Evolutionary conservation across 1,140 invertebrate genomes (phyloP), one percentile per base, ranked within the genome.

Genomic region (Drosophila nikananu): DNA sequence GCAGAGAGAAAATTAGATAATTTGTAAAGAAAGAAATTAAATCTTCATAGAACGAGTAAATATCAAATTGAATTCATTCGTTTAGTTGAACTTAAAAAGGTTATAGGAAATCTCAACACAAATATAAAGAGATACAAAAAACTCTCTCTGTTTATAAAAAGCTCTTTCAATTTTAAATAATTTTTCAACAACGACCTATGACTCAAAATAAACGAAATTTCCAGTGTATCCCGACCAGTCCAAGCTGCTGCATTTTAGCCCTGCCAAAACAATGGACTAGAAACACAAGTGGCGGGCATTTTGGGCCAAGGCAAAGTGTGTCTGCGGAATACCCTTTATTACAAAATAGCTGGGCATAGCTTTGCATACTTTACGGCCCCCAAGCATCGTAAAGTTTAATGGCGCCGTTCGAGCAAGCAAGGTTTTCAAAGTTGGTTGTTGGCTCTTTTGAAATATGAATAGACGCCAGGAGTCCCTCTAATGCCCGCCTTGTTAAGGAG

Each of bases 301-400:
- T 83, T 5, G 19, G 52, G 32, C 52, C 13, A 55, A 63, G 77
- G 57, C 67, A 65, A 80, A 86, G 78, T 80, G 81, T 80, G 76
- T 71, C 63, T 68, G 30, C 78, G 63, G 82, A 87, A 87, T 89
- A 90, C 86, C 86, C 86, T 89, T 90, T 86, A 89, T 90, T 90
- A 90, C 81, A 84, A 76, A 73, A 81, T 79, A 90, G 78, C 86
- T 48, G 70, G 68, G 70, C 70, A 73, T 73, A 73, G 70, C 70
- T 81, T 75, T 70, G 79, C 84, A 86, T 90, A 83, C 78, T 90
- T 90, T 90, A 90, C 81, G 75, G 78, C 66, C 64, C 86, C 55
- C 63, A 66, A 87, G 81, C 78, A 61, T 89, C 84, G 84, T 89
- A 89, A 89, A 90, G 78, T 90, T 89, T 89, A 89, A 89, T 90